phyloP scores from a whole-genome alignment of 2,888 invertebrate species.

The Drosophila nr. perissopoda region DNA sequence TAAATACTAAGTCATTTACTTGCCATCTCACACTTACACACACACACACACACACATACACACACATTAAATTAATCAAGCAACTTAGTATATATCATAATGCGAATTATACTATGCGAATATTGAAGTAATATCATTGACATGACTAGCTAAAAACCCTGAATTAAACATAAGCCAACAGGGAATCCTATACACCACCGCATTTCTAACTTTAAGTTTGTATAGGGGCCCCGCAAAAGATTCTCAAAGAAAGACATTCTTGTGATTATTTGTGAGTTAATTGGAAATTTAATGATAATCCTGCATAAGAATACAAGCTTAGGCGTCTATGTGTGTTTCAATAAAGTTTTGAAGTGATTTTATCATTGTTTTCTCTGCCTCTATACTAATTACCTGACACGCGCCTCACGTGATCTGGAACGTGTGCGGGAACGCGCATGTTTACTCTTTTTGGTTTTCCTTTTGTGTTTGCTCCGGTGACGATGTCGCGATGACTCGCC shows the following conservation, averaged over 20 bases:
- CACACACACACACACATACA: slow-evolving; percentile 8
- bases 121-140: slow-evolving; percentile 53
- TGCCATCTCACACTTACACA: slow-evolving; percentile 40
- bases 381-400: slow-evolving; percentile 39
- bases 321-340: slow-evolving; percentile 65
- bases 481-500: slow-evolving; percentile 50
- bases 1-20: slow-evolving; percentile 57
- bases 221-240: slow-evolving; percentile 37
- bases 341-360: slow-evolving; percentile 70
- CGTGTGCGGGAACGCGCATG: slow-evolving; percentile 82
- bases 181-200: slow-evolving; percentile 34
- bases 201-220: slow-evolving; percentile 65
- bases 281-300: slow-evolving; percentile 75
- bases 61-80: slow-evolving; percentile 20
- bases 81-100: slow-evolving; percentile 48
- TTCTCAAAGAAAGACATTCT: slow-evolving; percentile 69
- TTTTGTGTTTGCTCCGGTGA: slow-evolving; percentile 76
- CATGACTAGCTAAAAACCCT: slow-evolving; percentile 25
- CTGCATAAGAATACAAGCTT: slow-evolving; percentile 59
- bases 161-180: slow-evolving; percentile 31
- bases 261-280: slow-evolving; percentile 77
- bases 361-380: slow-evolving; percentile 3
- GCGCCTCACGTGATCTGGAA: slow-evolving; percentile 62
- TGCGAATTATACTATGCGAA: slow-evolving; percentile 39
- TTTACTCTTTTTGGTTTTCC: slow-evolving; percentile 84